Conservation (phyloP, 2,888 invertebrate genomes). For the Parnassius glacialis region DNA sequence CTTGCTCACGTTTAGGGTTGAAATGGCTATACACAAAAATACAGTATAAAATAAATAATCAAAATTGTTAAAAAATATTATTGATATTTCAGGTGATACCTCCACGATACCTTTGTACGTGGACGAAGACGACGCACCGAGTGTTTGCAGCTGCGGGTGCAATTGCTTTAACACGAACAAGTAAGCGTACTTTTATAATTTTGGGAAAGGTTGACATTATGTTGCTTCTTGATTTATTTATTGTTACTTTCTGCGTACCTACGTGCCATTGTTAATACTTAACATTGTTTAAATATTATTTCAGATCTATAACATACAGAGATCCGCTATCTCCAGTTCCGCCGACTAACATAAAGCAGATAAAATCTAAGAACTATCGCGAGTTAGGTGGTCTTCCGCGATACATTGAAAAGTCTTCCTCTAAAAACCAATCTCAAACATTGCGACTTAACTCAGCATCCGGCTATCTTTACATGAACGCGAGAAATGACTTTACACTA, state of each 20-base stretch:
- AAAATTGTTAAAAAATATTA: no score
- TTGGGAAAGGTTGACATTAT: no score
- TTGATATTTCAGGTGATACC: slow-evolving; percentile 55
- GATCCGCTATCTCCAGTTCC: slow-evolving; percentile 72
- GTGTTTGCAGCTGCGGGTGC: slow-evolving; percentile 75
- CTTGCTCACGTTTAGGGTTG: no score
- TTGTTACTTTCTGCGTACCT: no score
- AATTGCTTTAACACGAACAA: slow-evolving; percentile 72
- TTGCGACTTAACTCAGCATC: slow-evolving; percentile 73
- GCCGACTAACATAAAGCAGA: slow-evolving; percentile 65
- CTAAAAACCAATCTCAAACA: slow-evolving; percentile 64
- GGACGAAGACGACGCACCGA: slow-evolving; percentile 72
- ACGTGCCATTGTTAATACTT: no score
- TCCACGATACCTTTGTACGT: slow-evolving; percentile 63
- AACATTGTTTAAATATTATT: slow-evolving; percentile 26
- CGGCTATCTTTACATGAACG: slow-evolving; percentile 76
- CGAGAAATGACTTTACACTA: slow-evolving; percentile 72
- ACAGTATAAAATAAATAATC: no score
- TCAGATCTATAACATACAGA: slow-evolving; percentile 67
- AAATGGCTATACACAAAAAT: not conserved
- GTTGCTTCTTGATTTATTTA: no score
- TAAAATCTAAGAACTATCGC: slow-evolving; percentile 58
- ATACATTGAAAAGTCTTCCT: slow-evolving; percentile 67
- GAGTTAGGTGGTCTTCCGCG: slow-evolving; percentile 62
- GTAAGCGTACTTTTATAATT: slow-evolving; percentile 41